Evolutionary conservation across 2,113 vertebrate species (phyloP), one percentile per base, ranked within the genome.

Genomic region (Acrocephalus arundinaceus): DNA sequence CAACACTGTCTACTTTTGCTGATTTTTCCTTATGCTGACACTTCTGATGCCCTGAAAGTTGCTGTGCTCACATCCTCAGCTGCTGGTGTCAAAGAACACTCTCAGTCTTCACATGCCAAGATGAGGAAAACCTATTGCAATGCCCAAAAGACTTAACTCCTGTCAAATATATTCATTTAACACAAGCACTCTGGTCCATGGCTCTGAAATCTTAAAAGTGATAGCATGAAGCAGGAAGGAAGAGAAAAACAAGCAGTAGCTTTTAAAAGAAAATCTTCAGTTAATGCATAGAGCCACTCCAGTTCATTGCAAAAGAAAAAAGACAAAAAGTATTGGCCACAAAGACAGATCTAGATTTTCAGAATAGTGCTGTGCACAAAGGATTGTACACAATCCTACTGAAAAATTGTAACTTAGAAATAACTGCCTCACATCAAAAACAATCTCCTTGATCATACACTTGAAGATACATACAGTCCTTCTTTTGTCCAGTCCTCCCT

Each of bases 111-210:
- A 97, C 94, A 97, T 96, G 97, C 97, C 98, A 97, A 97, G 94
- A 97, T 94, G 96, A 97, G 94, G 96, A 97, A 98, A 98, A 97
- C 97, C 96, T 97, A 97, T 96, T 97, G 97, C 96, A 98, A 98
- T 97, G 97, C 97, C 97, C 98, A 97, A 97, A 98, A 98, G 98
- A 97, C 95, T 96, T 97, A 97, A 93, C 93, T 97, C 96, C 97
- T 98, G 98, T 98, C 98, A 98, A 97, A 97, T 97, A 96, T 84
- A 95, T 96, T 97, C 97, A 97, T 89, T 98, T 98, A 98, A 97
- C 96, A 96, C 92, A 96, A 97, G 93, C 91, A 97, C 90, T 95
- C 82, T 96, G 95, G 96, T 97, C 96, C 96, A 63, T 96, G 93
- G 95, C 94, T 96, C 96, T 97, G 94, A 96, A 97, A 58, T 77